Evolutionary conservation across 2,797 vertebrate genomes (phyloP).

Genomic region (Takifugu rubripes): DNA sequence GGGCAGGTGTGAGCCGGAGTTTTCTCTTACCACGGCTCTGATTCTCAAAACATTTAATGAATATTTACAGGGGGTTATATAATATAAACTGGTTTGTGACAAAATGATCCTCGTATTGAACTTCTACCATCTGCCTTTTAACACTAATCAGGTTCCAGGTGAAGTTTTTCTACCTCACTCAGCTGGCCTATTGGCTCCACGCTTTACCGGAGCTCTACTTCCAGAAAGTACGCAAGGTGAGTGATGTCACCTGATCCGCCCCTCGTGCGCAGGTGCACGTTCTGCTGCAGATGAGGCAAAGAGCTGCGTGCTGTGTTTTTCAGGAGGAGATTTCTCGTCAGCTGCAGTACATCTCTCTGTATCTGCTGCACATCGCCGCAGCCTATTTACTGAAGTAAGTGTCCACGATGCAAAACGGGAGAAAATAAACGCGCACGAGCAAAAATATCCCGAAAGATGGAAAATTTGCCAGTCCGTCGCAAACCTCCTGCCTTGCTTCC

Average conservation of each 20-base stretch:
- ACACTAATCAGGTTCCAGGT: constrained; percentile 86
- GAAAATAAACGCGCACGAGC: no score
- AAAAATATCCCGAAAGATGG: no score
- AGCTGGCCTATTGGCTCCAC: constrained; percentile 96
- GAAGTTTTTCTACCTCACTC: constrained; percentile 98
- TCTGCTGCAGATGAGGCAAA: neutral
- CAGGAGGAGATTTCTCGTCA: constrained; percentile 96
- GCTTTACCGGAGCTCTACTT: constrained; percentile 96
- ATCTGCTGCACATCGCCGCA: constrained; percentile 88
- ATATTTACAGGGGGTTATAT: no score
- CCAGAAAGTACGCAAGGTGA: constrained; percentile 98
- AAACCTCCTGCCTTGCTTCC: neutral
- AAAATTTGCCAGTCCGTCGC: neutral
- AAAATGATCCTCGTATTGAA: no score
- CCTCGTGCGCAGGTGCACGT: no score
- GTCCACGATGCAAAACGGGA: neutral
- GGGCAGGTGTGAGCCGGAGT: no score
- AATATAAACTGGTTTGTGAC: no score
- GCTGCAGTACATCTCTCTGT: constrained; percentile 91
- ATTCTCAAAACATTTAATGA: no score
- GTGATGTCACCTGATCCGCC: constrained; percentile 35
- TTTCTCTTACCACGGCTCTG: no score
- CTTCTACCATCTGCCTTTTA: no score
- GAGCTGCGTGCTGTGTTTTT: constrained; percentile 34
- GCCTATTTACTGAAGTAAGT: constrained; percentile 97